Base-by-base conservation (phyloP, 2,797 vertebrate species). In the Margarornis squamiger region DNA sequence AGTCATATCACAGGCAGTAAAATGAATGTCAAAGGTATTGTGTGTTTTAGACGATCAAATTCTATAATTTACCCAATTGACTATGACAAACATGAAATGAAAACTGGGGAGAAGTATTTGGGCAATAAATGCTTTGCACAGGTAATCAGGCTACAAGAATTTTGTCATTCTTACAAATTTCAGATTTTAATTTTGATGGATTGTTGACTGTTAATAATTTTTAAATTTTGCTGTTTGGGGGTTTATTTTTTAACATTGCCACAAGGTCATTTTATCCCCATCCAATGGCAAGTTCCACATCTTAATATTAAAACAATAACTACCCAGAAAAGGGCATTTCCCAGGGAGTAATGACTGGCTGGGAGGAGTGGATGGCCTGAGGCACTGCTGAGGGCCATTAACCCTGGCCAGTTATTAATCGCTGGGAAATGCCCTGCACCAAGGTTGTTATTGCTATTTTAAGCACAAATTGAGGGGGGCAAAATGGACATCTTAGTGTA, bases 351-450 rank as follows among this genome's bases (percentile, higher is more conserved):
- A 95, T 95, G 92, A 88, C 90, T 92, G 90, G 54, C 67, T 82
- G 83, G 82, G 93, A 96, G 92, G 85, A 95, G 90, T 90, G 95
- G 95, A 96, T 95, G 78, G 91, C 90, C 91, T 59, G 77, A 96
- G 95, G 94, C 88, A 82, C 87, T 94, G 95, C 94, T 93, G 77
- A 93, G 95, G 77, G 88, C 92, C 80, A 88, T 96, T 94, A 96
- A 97, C 90, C 84, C 90, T 71, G 85, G 57, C 82, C 30, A 8
- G 88, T 86, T 83, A 93, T 94, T 96, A 95, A 93, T 92, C 34
- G 3, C 65, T 67, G 87, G 88, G 88, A 96, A 96, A 89, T 88
- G 92, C 94, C 96, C 90, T 61, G 91, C 77, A 91, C 88, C 79
- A 92, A 93, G 92, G 77, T 78, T 96, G 87, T 82, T 95, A 71